Evolutionary conservation across 1,140 invertebrate species (phyloP), one percentile per base, ranked within the genome.

Genomic region (Anastatus disparis): DNA sequence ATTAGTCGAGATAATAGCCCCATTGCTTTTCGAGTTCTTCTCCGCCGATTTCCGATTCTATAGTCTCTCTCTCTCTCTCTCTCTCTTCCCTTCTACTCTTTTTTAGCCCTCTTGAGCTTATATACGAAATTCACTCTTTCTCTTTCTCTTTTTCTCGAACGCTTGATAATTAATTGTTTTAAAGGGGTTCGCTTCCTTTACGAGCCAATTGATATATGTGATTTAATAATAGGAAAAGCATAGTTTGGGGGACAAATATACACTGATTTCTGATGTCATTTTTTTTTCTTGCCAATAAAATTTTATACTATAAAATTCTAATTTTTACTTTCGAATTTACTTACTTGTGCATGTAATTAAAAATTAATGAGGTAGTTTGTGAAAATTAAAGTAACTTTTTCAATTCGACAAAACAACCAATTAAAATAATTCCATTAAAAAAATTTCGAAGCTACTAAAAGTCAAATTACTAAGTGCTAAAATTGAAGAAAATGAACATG

Each of bases 91-190:
- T 20, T 29, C 50, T 29, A 48, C 53, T 17, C 29, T n/a, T n/a
- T n/a, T n/a, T n/a, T n/a, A n/a, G n/a, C n/a, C n/a, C n/a, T n/a
- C n/a, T n/a, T n/a, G n/a, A n/a, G n/a, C n/a, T n/a, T n/a, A n/a
- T n/a, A n/a, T n/a, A n/a, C n/a, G n/a, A n/a, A n/a, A n/a, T n/a
- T n/a, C n/a, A n/a, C n/a, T n/a, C n/a, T n/a, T n/a, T 35, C 53
- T 38, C 29, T 35, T 35, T 35, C 31, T 35, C 31, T 35, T 35
- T 35, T 24, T 59, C 22, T 26, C 46, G 61, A 44, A 1, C 17
- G 27, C 13, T 69, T 42, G 56, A 76, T 75, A 76, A 77, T 77
- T 77, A 79, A 75, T 79, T 76, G 76, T 73, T 75, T 70, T 65
- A 71, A 74, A 74, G 74, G 70, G 75, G 62, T 65, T 76, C 68